A percentile compares a stretch with the other conserved stretches of the same genome.
Conservation (phyloP, 2,113 vertebrate genomes). For the Chaenogobius annularis region DNA sequence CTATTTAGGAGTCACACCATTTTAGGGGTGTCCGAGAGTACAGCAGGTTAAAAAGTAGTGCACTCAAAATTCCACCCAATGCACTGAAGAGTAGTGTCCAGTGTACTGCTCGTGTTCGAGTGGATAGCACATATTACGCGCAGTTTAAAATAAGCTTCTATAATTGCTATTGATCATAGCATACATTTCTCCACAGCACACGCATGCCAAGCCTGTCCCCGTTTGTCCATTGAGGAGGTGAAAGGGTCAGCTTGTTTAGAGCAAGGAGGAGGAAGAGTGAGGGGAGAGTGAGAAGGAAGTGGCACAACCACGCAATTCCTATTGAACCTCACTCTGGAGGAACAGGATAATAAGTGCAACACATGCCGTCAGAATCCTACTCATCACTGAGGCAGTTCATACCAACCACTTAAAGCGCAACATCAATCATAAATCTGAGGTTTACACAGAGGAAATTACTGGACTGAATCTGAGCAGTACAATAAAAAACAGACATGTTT, state of each 20-base stretch:
- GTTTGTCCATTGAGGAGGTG: conserved; percentile 40
- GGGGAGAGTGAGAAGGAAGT: conserved; percentile 59
- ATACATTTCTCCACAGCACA: neutral
- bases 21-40: too few relatives aligned
- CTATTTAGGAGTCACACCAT: too few relatives aligned
- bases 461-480: neutral
- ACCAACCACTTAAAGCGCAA: neutral
- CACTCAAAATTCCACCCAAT: too few relatives aligned
- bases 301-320: conserved; percentile 60
- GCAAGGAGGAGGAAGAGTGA: conserved; percentile 19
- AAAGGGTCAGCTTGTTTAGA: conserved; percentile 46
- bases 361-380: conserved; percentile 11
- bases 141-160: neutral
- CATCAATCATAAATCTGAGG: too few relatives aligned
- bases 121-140: too few relatives aligned
- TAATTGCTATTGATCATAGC: neutral
- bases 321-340: conserved; percentile 51
- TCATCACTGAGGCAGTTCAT: conserved; percentile 4
- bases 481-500: too few relatives aligned
- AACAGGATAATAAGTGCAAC: conserved; percentile 35
- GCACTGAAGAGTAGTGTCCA: too few relatives aligned
- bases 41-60: too few relatives aligned
- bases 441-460: neutral
- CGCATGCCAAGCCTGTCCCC: neutral
- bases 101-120: too few relatives aligned